These are phyloP conservation scores for Brachyopa scutellaris DNA, from an alignment of 2,888 invertebrate genomes.

Conservation along the genomic window DNA sequence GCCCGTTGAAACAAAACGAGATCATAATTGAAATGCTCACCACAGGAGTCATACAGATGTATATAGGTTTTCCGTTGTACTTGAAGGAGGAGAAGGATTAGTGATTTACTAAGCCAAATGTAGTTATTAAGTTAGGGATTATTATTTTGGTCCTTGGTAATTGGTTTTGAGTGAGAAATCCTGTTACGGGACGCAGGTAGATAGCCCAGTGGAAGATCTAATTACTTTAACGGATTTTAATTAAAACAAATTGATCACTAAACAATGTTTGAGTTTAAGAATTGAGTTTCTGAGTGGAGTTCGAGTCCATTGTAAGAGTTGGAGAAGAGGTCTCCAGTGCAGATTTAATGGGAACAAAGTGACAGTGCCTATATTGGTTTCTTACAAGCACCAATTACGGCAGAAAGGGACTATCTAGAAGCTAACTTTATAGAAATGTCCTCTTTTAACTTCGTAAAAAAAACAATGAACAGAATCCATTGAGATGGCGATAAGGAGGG, in stretches of 20 bases:
- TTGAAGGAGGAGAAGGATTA: conserved; percentile 14
- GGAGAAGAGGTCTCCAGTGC: too few relatives aligned
- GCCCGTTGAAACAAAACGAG: conserved; percentile 37
- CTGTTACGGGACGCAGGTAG: conserved; percentile 17
- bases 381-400: too few relatives aligned
- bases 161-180: not conserved
- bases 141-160: not conserved
- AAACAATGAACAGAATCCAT: too few relatives aligned
- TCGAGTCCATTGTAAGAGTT: too few relatives aligned
- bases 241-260: conserved; percentile 64
- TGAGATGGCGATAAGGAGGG: too few relatives aligned
- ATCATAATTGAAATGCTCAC: conserved; percentile 75
- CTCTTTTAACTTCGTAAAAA: too few relatives aligned
- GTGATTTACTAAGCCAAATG: conserved; percentile 9
- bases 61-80: not conserved
- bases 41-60: conserved; percentile 8
- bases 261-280: too few relatives aligned
- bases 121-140: conserved; percentile 41
- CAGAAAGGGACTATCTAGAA: too few relatives aligned
- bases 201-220: conserved; percentile 26
- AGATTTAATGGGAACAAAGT: too few relatives aligned
- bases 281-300: too few relatives aligned
- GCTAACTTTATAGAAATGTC: too few relatives aligned
- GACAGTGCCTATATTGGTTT: too few relatives aligned
- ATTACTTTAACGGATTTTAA: conserved; percentile 67